Conservation (phyloP, 2,113 vertebrate genomes). For the Dipodomys merriami region DNA sequence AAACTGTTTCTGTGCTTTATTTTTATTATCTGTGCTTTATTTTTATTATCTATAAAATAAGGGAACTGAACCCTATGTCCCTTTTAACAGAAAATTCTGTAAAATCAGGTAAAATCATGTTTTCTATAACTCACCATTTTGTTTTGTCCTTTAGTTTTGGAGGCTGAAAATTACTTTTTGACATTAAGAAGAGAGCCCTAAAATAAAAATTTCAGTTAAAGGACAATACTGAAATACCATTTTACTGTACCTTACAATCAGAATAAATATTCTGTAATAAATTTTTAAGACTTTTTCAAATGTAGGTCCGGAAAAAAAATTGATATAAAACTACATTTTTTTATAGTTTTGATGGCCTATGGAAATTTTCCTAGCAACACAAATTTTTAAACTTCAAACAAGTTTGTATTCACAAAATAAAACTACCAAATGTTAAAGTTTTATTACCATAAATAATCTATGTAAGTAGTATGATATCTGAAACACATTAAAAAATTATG, state of each 20-base stretch:
- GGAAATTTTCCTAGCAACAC: slow-evolving; percentile 37
- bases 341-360: slow-evolving; percentile 7
- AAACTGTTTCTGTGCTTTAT: neutral
- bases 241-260: neutral
- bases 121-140: slow-evolving; percentile 92
- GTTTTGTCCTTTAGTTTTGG: slow-evolving; percentile 98
- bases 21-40: neutral
- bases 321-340: slow-evolving; percentile 32
- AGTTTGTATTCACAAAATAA: slow-evolving; percentile 42
- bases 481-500: neutral
- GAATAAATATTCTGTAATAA: slow-evolving; percentile 30
- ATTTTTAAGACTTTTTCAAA: slow-evolving; percentile 19
- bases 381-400: slow-evolving; percentile 42
- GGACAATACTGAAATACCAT: neutral
- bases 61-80: neutral
- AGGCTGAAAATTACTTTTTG: slow-evolving; percentile 97
- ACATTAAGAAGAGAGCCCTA: slow-evolving; percentile 99
- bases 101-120: neutral
- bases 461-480: slow-evolving; percentile 6
- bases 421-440: slow-evolving; percentile 4
- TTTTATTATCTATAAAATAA: neutral
- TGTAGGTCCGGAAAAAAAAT: slow-evolving; percentile 27
- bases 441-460: neutral
- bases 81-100: neutral
- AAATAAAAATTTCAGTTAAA: slow-evolving; percentile 75